Base-by-base conservation (phyloP, 2,797 vertebrate species). In the Mycteria americana region DNA sequence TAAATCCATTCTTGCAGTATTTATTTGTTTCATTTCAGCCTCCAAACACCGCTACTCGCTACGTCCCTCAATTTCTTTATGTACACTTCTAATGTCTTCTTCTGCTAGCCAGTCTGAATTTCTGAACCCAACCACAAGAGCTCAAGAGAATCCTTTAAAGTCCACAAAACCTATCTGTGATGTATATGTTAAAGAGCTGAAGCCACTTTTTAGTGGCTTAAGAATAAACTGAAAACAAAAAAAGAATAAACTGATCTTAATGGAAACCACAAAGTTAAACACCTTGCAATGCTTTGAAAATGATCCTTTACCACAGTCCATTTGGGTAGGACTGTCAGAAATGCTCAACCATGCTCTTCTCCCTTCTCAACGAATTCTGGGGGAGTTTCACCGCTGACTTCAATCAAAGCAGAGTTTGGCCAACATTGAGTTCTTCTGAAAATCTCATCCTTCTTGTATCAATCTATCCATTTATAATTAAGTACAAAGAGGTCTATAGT, bases 391-490 rank as follows among this genome's bases (percentile, higher is more conserved):
- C 21, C 50, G 70, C 45, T 30, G 56, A 53, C 33, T 94, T 85
- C 48, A 73, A 14, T 50, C 35, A 65, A 68, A 88, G 33, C 10
- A 90, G 62, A 69, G 21, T 70, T 74, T 0, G 0, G 22, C n/a
- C 67, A 79, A 31, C 15, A 35, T 1, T 70, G 59, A 74, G 18
- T 28, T 43, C 31, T 93, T 77, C 28, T 59, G 27, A 81, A 94
- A 90, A 46, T 35, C 48, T 82, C 59, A 85, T 53, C 46, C 31
- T 77, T 74, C n/a, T 93, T 64, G 28, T 85, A 70, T 77, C 77
- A 87, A 80, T 46, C 21, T 80, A 92, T 64, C 48, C 1, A 30
- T 85, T 95, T 95, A 87, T 80, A 91, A 87, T 94, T 82, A 95
- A 87, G 68, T 68, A 62, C 45, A 62, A 74, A 85, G 41, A 85